Percentiles rank a stretch among this genome's conserved stretches.
phyloP scores from a whole-genome alignment of 2,888 invertebrate genomes.

The Parapristionchus giblindavisi region DNA sequence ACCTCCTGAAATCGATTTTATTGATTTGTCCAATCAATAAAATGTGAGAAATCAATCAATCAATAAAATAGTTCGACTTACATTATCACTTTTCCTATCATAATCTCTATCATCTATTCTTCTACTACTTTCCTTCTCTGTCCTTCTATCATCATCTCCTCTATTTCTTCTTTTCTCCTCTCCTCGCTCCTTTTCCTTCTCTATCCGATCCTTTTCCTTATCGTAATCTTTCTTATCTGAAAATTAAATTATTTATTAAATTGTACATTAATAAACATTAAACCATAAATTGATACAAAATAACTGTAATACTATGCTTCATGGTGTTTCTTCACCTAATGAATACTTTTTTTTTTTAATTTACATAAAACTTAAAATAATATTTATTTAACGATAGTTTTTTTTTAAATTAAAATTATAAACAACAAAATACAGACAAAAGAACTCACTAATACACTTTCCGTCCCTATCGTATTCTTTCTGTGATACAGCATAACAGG shows the following conservation, averaged over 20 bases:
- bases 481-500: slow-evolving; percentile 81
- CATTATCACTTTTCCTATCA: not conserved
- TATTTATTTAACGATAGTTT: too few species aligned
- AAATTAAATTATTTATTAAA: slow-evolving; percentile 31
- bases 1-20: slow-evolving; percentile 28
- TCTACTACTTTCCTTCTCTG: not conserved
- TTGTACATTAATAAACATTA: too few species aligned
- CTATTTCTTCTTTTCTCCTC: slow-evolving; percentile 21
- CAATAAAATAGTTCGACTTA: not conserved
- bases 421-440: not conserved
- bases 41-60: not conserved
- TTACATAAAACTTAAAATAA: too few species aligned
- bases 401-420: not conserved
- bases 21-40: not conserved
- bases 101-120: not conserved
- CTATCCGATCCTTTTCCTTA: slow-evolving; percentile 44
- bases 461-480: slow-evolving; percentile 78
- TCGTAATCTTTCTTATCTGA: slow-evolving; percentile 54
- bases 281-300: too few species aligned
- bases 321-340: too few species aligned
- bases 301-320: too few species aligned
- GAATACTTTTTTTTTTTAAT: too few species aligned
- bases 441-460: slow-evolving; percentile 54
- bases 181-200: slow-evolving; percentile 25
- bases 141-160: too few species aligned